phyloP scores from a whole-genome alignment of 2,888 invertebrate species.

The Odontothrips loti region DNA sequence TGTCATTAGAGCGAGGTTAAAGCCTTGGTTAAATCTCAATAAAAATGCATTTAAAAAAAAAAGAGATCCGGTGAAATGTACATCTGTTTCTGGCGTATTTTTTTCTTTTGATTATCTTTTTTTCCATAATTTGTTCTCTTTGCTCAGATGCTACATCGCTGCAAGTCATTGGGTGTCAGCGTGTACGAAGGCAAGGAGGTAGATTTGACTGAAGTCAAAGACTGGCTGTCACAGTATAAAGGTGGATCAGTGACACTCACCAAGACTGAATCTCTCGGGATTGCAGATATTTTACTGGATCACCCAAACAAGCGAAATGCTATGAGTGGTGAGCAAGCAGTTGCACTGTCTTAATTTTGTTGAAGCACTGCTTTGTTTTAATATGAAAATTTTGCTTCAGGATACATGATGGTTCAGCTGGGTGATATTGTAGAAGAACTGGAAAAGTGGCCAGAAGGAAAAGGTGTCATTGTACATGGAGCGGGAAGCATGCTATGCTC shows the following conservation, averaged over 20 bases:
- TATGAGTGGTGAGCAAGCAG: slow-evolving; percentile 46
- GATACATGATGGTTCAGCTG: slow-evolving; percentile 54
- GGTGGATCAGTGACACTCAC: slow-evolving; percentile 43
- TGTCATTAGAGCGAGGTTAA: too few species aligned
- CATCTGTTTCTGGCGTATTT: too few species aligned
- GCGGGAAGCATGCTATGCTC: slow-evolving; percentile 51
- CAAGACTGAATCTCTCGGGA: slow-evolving; percentile 46
- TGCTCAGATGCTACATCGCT: too few species aligned
- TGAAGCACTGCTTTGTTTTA: slow-evolving; percentile 12
- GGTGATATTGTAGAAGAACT: slow-evolving; percentile 46
- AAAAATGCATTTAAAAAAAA: too few species aligned
- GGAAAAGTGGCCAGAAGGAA: slow-evolving; percentile 48
- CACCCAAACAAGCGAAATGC: slow-evolving; percentile 49
- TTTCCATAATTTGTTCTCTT: too few species aligned
- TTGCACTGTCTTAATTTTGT: slow-evolving; percentile 8
- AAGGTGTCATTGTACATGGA: slow-evolving; percentile 49
- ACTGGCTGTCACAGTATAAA: slow-evolving; percentile 36
- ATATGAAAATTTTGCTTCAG: slow-evolving; percentile 42
- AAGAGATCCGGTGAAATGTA: too few species aligned
- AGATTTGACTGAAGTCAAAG: slow-evolving; percentile 35
- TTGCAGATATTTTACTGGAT: slow-evolving; percentile 48
- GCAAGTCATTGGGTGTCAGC: too few species aligned
- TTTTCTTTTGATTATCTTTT: too few species aligned
- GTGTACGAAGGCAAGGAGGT: not conserved
- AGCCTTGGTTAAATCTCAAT: too few species aligned